Base-by-base conservation (phyloP, 2,888 invertebrate genomes). In the Amblyteles armatorius region DNA sequence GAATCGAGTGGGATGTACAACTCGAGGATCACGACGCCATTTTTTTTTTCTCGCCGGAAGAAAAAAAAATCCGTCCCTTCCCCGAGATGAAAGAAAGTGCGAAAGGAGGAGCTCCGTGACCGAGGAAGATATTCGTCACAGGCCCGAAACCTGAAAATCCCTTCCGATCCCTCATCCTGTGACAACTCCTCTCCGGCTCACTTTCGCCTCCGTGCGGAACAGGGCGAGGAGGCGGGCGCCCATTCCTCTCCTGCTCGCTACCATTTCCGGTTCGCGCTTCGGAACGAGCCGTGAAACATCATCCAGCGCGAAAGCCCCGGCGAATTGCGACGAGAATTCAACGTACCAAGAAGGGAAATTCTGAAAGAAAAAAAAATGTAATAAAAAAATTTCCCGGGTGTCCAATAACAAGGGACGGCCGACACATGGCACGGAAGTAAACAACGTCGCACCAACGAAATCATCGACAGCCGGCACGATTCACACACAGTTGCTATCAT, bases 131-230 rank as follows among this genome's bases (percentile, higher is more conserved):
- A 44, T 44, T 68, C 22, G 68, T 68, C 68, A 16, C 68, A 6
- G 11, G 22, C 44, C 22, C 6, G 13, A 26, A 68, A 44, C 36
- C 68, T n/a, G 68, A 44, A 68, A 44, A 71, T 50, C 26, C 33
- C 71, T 55, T 63, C 36, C 63, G 36, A 33, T 63, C 33, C 36
- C n/a, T 63, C 63, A 63, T 63, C 63, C 63, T 63, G 6, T 63
- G 63, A 63, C 29, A 63, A 63, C 29, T 63, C 6, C 29, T n/a
- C 33, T 3, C 4, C 57, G 22, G 26, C 55, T 22, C 9, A 55
- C 7, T 55, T 55, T 55, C 22, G 7, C 16, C 29, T 33, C 7
- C 29, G 33, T 36, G 26, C 6, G 6, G 63, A 13, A 16, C 7
- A 0, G 16, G 29, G 4, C 63, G 63, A 2, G 55, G 1, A 55